Evolutionary conservation across 1,140 invertebrate species (phyloP).

Genomic region (Caenorhabditis briggsae): DNA sequence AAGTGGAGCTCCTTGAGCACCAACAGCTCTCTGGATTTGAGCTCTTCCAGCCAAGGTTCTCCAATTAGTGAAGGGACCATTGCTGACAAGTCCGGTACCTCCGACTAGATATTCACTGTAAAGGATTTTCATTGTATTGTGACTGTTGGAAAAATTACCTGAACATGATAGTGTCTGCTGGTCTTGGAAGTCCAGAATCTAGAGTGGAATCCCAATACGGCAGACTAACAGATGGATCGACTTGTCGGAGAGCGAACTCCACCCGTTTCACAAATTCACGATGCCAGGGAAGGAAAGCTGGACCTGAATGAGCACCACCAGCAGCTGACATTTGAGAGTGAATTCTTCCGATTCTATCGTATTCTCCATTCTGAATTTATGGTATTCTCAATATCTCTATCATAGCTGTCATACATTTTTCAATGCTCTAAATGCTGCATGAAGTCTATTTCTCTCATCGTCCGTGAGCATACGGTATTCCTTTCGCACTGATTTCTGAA

Average conservation of each 20-base stretch:
- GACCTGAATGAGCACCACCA: conserved; percentile 68
- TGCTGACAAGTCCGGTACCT: conserved; percentile 60
- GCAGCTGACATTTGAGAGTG: conserved; percentile 58
- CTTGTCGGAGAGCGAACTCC: conserved; percentile 70
- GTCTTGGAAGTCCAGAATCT: conserved; percentile 74
- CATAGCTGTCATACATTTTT: conserved; percentile 67
- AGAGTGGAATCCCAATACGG: conserved; percentile 78
- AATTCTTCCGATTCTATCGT: conserved; percentile 68
- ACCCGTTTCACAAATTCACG: conserved; percentile 62
- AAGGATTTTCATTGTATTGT: background rate
- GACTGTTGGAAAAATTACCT: conserved; percentile 50
- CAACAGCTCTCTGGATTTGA: conserved; percentile 62
- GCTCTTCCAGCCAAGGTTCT: conserved; percentile 62
- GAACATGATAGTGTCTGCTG: conserved; percentile 75
- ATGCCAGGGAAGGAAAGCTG: conserved; percentile 68
- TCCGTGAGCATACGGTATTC: conserved; percentile 77
- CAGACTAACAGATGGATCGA: conserved; percentile 71
- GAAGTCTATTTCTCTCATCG: conserved; percentile 73
- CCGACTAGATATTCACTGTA: conserved; percentile 68
- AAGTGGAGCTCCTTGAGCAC: conserved; percentile 59
- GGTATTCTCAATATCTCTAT: background rate
- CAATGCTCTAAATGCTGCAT: conserved; percentile 74
- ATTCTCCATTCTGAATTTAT: conserved; percentile 62
- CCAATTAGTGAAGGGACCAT: conserved; percentile 67
- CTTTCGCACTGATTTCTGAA: conserved; percentile 71